Base-by-base conservation (phyloP, 2,888 invertebrate species). In the Limenitis camilla region DNA sequence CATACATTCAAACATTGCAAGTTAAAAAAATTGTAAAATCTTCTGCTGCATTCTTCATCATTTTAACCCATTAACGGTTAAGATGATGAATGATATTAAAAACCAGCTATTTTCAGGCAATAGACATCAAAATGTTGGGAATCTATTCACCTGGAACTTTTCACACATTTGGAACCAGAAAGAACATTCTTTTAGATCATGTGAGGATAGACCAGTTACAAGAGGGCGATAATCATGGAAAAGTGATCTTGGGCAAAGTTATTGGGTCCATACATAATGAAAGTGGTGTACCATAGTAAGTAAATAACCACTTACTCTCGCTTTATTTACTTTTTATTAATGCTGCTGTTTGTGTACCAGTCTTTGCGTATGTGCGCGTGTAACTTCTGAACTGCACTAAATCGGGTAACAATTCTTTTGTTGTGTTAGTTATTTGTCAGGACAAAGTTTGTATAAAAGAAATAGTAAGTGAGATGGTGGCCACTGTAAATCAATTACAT, bases 241-340 rank as follows among this genome's bases (percentile, higher is more conserved):
- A 90, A 67, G 91, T 95, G 0, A 75, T 94, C 1, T 74, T 93
- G 52, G 96, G 94, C 4, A 92, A 92, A 73, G 96, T 96, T 27
- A 92, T 96, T 4, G 95, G 94, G 63, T 93, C 93, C 56, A 90
- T 95, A 59, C 90, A 92, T 59, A 92, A 91, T 63, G 92, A 93
- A 45, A 93, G 92, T 64, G 88, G 90, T 40, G 93, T 95, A 43
- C 94, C 94, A 54, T 94, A 94, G 94, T 94, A 78, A 92, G 92
- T 91, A 58, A 47, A 44, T 59, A 41, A 49, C 42, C 47, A 48
- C 56, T 55, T 52, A 52, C 52, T 55, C 36, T 53, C 52, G 52
- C 5, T 10, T 19, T 6, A n/a, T 5, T 45, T 40, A 0, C 8
- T 46, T n/a, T 28, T 6, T 31, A n/a, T 35, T 52, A 5, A 27